Evolutionary conservation across 2,888 invertebrate species (phyloP), one percentile per base, ranked within the genome.

Genomic region (Allacma fusca): DNA sequence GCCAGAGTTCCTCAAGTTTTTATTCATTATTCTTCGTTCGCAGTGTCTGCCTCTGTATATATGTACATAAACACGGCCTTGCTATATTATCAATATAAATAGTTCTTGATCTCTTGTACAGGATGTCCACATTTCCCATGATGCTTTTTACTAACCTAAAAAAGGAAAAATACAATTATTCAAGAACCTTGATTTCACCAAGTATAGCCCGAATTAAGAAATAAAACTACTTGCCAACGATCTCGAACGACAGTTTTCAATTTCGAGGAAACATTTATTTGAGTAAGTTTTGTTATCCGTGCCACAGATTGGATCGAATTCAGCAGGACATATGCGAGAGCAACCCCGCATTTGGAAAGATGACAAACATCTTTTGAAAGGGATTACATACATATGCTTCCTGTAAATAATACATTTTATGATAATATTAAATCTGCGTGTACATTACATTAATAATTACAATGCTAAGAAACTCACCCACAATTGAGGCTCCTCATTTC

Each of bases 301-400:
- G n/a, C 95, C 97, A 86, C 97, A 97, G 7, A 96, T 94, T 0
- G 96, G 95, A 85, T 96, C 94, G 88, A 92, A 95, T 84, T 93
- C 93, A 0, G 93, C 90, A 12, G 95, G 92, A 85, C 95, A 95
- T 83, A 95, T 94, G 85, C 92, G 91, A 69, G 93, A 93, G 85
- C 95, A 96, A 70, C 95, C 95, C 67, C 92, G 91, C 88, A 94
- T 95, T 85, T 93, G 91, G 88, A 95, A 95, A 76, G 93, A 92
- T 68, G 94, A 89, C 34, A 95, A 89, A 86, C 95, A 96, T 57
- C 95, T 90, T 86, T 94, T 94, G 88, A 95, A 90, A 0, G 95
- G 95, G n/a, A 95, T 94, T 50, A 95, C 93, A 87, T 92, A 96
- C 70, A 95, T 92, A 88, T 95, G 95, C 87, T 94, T 95, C 62